These are phyloP conservation scores for Coreoperca whiteheadi DNA, from an alignment of 2,113 vertebrate genomes.

Conservation along the genomic window DNA sequence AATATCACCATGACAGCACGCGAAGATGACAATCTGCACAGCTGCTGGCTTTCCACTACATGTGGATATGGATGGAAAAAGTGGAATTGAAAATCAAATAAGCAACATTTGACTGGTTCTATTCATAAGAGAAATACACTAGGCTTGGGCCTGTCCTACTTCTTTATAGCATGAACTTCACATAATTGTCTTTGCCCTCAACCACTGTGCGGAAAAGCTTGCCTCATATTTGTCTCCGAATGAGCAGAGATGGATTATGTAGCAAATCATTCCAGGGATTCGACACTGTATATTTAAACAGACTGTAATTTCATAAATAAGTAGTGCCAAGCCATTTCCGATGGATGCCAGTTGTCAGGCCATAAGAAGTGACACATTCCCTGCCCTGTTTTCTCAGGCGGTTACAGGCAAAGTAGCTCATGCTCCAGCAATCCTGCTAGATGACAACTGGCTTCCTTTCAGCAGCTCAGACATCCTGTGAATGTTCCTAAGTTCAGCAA, in stretches of 20 bases:
- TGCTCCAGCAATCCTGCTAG: constrained; percentile 55
- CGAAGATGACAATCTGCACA: constrained; percentile 59
- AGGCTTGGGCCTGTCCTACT: constrained; percentile 47
- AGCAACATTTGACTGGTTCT: constrained; percentile 46
- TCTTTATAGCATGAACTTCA: constrained; percentile 66
- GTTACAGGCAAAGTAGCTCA: constrained; percentile 63
- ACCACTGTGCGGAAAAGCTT: constrained; percentile 73
- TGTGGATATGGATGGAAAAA: constrained; percentile 31
- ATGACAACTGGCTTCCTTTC: constrained; percentile 68
- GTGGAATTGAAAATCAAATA: constrained; percentile 66
- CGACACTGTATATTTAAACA: constrained; percentile 75
- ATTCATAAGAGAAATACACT: constrained; percentile 55
- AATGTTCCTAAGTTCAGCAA: constrained; percentile 48
- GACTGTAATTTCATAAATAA: constrained; percentile 76
- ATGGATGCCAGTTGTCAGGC: constrained; percentile 72
- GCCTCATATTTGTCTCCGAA: constrained; percentile 71
- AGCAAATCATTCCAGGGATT: constrained; percentile 71
- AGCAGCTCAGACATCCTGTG: constrained; percentile 53
- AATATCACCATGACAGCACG: constrained; percentile 21
- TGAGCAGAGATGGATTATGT: constrained; percentile 76
- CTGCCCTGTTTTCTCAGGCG: constrained; percentile 73
- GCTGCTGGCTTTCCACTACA: constrained; percentile 41
- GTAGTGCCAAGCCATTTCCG: constrained; percentile 76
- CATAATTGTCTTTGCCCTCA: constrained; percentile 71
- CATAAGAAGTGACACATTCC: constrained; percentile 73